Evolutionary conservation across 2,888 invertebrate species (phyloP).

Genomic region (Dicranocentrus wangi): DNA sequence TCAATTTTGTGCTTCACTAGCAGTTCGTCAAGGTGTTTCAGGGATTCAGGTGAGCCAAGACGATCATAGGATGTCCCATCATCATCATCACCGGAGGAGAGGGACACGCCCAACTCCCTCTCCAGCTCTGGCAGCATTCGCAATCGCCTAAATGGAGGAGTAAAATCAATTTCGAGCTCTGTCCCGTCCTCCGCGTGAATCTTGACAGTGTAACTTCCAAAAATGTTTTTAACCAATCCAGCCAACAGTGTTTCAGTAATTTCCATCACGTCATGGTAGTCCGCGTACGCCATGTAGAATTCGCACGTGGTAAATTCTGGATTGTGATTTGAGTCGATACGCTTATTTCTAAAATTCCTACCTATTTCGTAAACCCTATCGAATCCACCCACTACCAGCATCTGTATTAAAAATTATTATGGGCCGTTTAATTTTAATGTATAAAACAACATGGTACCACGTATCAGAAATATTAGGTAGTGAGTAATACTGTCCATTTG

Average conservation of each 20-base stretch:
- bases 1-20: slow-evolving; percentile 91
- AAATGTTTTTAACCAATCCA: slow-evolving; percentile 93
- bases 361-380: slow-evolving; percentile 95
- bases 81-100: slow-evolving; percentile 64
- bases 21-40: slow-evolving; percentile 85
- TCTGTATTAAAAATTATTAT: no score
- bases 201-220: slow-evolving; percentile 90
- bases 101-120: slow-evolving; percentile 80
- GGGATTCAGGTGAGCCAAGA: slow-evolving; percentile 82
- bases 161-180: slow-evolving; percentile 92
- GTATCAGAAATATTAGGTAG: no score
- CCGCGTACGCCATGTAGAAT: slow-evolving; percentile 99
- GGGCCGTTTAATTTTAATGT: no score
- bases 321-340: slow-evolving; percentile 98
- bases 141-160: slow-evolving; percentile 94
- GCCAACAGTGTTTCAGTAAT: slow-evolving; percentile 94
- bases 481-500: no score
- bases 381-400: slow-evolving; percentile 97
- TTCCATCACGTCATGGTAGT: slow-evolving; percentile 94
- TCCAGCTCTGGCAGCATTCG: slow-evolving; percentile 94
- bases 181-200: slow-evolving; percentile 93
- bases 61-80: slow-evolving; percentile 85
- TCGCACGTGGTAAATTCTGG: slow-evolving; percentile 99
- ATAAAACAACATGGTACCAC: no score
- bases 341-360: slow-evolving; percentile 97